Evolutionary conservation across 92 coral and sea anemone species (phyloP).

Genomic region (Bergia sp.): DNA sequence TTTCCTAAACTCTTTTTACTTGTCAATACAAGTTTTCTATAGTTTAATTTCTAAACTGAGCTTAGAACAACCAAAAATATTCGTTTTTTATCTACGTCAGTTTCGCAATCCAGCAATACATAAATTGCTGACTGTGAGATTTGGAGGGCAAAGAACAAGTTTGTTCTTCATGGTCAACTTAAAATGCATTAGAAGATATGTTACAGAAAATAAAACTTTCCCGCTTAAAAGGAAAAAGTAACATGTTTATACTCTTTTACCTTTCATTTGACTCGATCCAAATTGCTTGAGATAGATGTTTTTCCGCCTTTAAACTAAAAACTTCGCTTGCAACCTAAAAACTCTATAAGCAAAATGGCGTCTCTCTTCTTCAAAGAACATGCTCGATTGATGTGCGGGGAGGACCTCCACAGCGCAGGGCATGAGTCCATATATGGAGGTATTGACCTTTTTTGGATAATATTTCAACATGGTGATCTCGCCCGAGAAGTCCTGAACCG

Average conservation of each 20-base stretch:
- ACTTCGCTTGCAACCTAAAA: background rate
- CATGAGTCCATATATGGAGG: conserved; percentile 54
- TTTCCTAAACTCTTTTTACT: no score
- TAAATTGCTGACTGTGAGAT: no score
- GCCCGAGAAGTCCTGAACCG: conserved; percentile 21
- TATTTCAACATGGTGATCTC: background rate
- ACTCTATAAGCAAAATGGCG: conserved; percentile 60
- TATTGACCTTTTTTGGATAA: conserved; percentile 46
- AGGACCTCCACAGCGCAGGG: conserved; percentile 46
- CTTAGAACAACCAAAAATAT: no score
- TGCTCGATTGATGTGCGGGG: conserved; percentile 51
- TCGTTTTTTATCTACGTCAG: no score
- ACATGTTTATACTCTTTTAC: background rate
- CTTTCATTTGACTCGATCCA: conserved; percentile 21
- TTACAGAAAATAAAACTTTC: background rate
- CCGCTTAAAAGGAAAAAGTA: background rate
- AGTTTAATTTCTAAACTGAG: no score
- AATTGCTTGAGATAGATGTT: background rate
- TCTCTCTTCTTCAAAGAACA: conserved; percentile 20
- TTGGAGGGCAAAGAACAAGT: no score
- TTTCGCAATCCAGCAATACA: no score
- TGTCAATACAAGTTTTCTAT: no score
- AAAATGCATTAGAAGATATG: background rate
- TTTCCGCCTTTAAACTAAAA: background rate
- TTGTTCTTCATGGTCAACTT: background rate